Evolutionary conservation across 2,888 invertebrate genomes (phyloP).

Genomic region (Autographa gamma): DNA sequence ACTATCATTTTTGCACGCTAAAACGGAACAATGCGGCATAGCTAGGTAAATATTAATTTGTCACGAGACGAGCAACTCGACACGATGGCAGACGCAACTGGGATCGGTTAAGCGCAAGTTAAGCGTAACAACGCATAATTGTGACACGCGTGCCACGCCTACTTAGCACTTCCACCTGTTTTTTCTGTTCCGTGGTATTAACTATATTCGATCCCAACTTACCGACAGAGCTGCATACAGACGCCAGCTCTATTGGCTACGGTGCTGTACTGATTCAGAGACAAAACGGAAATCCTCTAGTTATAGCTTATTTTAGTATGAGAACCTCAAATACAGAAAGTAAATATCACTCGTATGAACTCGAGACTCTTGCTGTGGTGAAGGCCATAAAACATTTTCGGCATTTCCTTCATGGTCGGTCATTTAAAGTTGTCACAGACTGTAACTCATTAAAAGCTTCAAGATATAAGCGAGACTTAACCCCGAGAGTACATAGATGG

Average conservation of each 20-base stretch:
- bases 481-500: constrained; percentile 8
- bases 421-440: not conserved
- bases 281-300: not conserved
- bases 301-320: not conserved
- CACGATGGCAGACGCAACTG: no score
- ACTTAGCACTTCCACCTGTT: no score
- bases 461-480: not conserved
- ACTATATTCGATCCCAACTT: not conserved
- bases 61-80: no score
- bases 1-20: no score
- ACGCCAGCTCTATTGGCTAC: not conserved
- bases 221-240: not conserved
- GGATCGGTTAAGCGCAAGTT: no score
- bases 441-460: not conserved
- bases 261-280: not conserved
- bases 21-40: no score
- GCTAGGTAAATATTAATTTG: no score
- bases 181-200: no score
- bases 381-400: not conserved
- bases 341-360: constrained; percentile 6
- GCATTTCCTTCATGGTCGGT: not conserved
- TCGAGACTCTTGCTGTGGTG: not conserved
- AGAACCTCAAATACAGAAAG: not conserved
- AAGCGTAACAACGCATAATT: no score
- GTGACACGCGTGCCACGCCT: no score